Percentiles rank a stretch among this genome's conserved stretches.
These are phyloP conservation scores for Prionailurus viverrinus DNA, from an alignment of 2,113 vertebrate genomes.

Conservation along the genomic window DNA sequence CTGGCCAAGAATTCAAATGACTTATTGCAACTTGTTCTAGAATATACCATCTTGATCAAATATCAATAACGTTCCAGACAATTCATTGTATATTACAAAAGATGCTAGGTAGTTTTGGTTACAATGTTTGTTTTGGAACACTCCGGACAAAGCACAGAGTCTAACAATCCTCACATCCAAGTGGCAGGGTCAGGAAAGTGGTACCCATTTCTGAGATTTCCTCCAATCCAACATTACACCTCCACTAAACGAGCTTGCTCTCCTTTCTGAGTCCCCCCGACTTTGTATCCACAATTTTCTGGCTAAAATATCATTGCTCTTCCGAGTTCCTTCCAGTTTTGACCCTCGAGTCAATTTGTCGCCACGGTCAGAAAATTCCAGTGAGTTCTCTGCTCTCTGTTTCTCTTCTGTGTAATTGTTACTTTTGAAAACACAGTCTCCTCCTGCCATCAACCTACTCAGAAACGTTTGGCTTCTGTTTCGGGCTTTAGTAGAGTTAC, in stretches of 20 bases:
- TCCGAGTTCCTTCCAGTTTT: not conserved
- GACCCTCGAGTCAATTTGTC: not conserved
- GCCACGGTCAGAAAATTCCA: not conserved
- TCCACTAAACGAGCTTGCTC: not conserved
- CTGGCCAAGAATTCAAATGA: not conserved
- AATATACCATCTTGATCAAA: slow-evolving; percentile 5
- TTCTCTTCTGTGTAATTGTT: not conserved
- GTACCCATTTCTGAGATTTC: not conserved
- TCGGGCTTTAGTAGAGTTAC: not conserved
- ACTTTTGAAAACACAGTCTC: not conserved
- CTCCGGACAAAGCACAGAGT: not conserved
- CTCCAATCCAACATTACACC: not conserved
- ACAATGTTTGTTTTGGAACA: not conserved
- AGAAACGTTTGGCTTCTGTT: not conserved
- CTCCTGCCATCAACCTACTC: not conserved
- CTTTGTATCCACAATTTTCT: not conserved
- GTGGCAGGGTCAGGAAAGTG: not conserved
- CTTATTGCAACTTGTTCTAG: slow-evolving; percentile 26
- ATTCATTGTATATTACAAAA: not conserved
- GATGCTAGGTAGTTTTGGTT: not conserved
- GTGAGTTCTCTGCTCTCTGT: not conserved
- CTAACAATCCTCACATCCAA: not conserved
- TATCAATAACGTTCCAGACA: not conserved
- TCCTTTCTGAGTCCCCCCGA: not conserved
- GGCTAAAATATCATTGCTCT: not conserved